Evolutionary conservation across 1,140 invertebrate genomes (phyloP).

Genomic region (Araneus ventricosus): DNA sequence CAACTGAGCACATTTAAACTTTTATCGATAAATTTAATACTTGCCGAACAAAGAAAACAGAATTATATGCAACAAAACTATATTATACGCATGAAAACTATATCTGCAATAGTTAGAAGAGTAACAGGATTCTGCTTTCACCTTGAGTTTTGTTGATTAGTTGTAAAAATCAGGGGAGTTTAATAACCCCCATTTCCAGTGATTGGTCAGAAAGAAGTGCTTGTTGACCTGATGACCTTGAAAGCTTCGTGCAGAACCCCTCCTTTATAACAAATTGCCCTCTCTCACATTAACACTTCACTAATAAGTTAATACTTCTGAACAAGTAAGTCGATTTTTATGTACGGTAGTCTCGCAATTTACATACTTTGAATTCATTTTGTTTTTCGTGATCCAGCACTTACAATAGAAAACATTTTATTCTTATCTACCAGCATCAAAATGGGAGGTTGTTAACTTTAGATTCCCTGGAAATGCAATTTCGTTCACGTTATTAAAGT

Average conservation of each 20-base stretch:
- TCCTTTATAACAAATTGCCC: conserved; percentile 15
- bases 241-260: conserved; percentile 40
- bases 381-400: background rate
- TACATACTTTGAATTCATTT: background rate
- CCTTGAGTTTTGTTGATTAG: background rate
- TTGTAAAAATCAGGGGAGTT: background rate
- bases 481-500: background rate
- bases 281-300: conserved; percentile 31
- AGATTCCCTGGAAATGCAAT: background rate
- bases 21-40: no score
- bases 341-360: background rate
- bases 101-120: no score
- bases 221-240: conserved; percentile 20
- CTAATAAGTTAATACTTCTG: background rate
- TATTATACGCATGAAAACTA: no score
- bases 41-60: no score
- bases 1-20: no score
- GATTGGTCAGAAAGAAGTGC: background rate
- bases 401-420: background rate
- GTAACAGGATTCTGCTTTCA: no score
- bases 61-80: no score
- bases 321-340: background rate
- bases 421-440: background rate
- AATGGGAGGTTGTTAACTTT: conserved; percentile 16
- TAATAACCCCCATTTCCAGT: background rate